A percentile compares a stretch with the other conserved stretches of the same genome.
Conservation (phyloP, 1,140 invertebrate species). For the Microvelia longipes region DNA sequence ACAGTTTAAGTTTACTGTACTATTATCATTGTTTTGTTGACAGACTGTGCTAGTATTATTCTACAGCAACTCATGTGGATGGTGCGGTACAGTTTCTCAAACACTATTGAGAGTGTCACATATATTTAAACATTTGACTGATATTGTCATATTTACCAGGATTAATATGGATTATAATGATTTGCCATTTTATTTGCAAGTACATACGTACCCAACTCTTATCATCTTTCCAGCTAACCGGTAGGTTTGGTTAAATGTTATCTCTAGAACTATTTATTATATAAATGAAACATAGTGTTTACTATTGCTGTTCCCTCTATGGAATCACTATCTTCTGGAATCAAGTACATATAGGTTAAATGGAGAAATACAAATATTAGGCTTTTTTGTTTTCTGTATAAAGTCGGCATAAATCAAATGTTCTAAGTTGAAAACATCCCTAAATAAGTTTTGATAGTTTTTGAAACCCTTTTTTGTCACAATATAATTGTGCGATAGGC, state of each 20-base stretch:
- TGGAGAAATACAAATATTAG: not conserved
- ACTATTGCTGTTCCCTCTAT: slow-evolving; percentile 3
- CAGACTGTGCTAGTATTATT: slow-evolving; percentile 56
- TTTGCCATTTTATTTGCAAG: slow-evolving; percentile 63
- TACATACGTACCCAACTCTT: slow-evolving; percentile 54
- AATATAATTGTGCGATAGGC: no score
- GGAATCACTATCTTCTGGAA: not conserved
- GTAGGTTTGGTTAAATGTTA: slow-evolving; percentile 28
- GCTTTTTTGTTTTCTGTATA: not conserved
- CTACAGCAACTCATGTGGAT: slow-evolving; percentile 51
- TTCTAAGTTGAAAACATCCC: no score
- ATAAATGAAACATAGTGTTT: slow-evolving; percentile 1
- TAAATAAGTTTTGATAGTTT: no score
- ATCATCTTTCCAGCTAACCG: slow-evolving; percentile 51
- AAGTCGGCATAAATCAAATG: not conserved
- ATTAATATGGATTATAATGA: slow-evolving; percentile 67
- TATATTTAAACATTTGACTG: slow-evolving; percentile 36
- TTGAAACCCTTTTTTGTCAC: no score
- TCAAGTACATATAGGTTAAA: not conserved
- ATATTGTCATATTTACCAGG: slow-evolving; percentile 42
- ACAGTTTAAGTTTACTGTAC: no score
- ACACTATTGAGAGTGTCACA: slow-evolving; percentile 47
- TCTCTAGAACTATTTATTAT: not conserved
- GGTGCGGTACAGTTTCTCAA: slow-evolving; percentile 50
- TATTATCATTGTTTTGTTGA: no score